Evolutionary conservation across 2,888 invertebrate genomes (phyloP), one percentile per base, ranked within the genome.

Genomic region (Scaptomyza reducta): DNA sequence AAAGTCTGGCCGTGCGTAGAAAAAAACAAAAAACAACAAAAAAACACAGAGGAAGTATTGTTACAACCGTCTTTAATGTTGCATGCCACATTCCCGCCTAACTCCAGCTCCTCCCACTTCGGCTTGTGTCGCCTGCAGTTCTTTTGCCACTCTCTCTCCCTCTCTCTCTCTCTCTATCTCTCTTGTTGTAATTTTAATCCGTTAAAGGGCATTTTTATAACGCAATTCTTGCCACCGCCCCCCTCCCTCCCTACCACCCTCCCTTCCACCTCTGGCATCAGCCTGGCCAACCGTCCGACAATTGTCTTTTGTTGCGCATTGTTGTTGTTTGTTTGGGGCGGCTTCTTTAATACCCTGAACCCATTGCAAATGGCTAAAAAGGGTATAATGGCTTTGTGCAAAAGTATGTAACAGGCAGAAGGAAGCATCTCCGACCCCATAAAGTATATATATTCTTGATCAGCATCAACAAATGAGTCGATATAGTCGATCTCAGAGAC

Each of bases 1-100:
- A 70, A 16, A 73, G 77, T 85, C 81, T 87, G 81, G 73, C 82
- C 79, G 85, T 78, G 85, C 85, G 82, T 87, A 87, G 87, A 76
- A 87, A 74, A 83, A 80, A 74, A 31, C 9, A 10, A 29, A 29
- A 10, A 29, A 29, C 11, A 77, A 22, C 22, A 22, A 22, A 85
- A 70, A 87, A 86, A 68, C 4, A 22, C 22, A 2, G 22, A 68
- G 18, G 16, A 77, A 68, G 49, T 49, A 77, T 79, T 77, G 72
- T 76, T 75, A 59, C 79, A 68, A 62, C 68, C 68, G 72, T 75
- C 77, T 79, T 77, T 69, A 79, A 86, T 81, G 77, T 55, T 59
- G 73, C 79, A 51, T 53, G 50, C 58, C 25, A 29, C 47, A 35
- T 3, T 4, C 13, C 5, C 33, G 9, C 22, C 9, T 16, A n/a